phyloP scores from a whole-genome alignment of 1,140 invertebrate species.

The Saxidomus purpurata region DNA sequence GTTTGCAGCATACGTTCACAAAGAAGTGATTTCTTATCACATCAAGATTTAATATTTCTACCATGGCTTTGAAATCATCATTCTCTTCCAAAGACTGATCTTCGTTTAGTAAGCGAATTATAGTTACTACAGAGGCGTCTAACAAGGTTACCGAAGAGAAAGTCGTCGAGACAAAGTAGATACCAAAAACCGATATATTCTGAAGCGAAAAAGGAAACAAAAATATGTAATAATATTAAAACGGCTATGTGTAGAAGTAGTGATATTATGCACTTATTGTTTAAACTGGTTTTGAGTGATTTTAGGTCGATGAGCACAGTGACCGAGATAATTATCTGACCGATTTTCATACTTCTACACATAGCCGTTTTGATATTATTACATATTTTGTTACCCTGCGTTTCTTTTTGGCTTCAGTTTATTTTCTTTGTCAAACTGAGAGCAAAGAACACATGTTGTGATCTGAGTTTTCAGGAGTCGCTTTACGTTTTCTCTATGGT shows the following conservation, averaged over 20 bases:
- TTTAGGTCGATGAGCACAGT: too few species aligned
- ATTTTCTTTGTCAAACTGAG: background rate
- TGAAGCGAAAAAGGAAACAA: too few species aligned
- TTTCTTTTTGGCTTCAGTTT: too few species aligned
- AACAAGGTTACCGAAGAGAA: background rate
- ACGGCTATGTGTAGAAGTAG: too few species aligned
- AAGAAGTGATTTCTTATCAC: constrained; percentile 29
- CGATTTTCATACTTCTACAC: too few species aligned
- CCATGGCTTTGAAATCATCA: too few species aligned
- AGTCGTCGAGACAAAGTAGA: constrained; percentile 7
- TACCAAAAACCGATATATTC: background rate
- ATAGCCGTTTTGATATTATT: too few species aligned
- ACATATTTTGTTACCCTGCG: too few species aligned
- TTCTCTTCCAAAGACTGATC: background rate
- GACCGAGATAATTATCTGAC: too few species aligned
- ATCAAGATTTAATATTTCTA: background rate
- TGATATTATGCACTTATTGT: too few species aligned
- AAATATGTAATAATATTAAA: too few species aligned
- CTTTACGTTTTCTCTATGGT: background rate
- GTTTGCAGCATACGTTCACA: background rate
- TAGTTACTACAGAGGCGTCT: background rate
- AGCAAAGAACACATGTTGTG: constrained; percentile 33
- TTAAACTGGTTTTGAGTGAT: too few species aligned
- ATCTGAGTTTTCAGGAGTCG: constrained; percentile 6
- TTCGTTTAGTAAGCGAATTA: background rate